Base-by-base conservation (phyloP, 1,140 invertebrate genomes). In the Sipha flava region DNA sequence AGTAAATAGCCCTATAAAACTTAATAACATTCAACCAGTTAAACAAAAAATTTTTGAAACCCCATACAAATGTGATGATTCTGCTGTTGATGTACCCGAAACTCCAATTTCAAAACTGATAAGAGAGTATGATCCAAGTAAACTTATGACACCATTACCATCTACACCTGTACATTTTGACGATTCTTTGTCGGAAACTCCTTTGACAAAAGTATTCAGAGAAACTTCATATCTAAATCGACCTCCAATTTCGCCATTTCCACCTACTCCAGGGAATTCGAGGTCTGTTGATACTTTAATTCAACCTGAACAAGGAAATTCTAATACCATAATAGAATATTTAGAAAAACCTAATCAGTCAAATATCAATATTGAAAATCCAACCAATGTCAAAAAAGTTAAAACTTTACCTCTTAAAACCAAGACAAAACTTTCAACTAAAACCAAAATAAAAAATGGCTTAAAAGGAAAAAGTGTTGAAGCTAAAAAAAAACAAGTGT, bases 171-270 rank as follows among this genome's bases (percentile, higher is more conserved):
- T n/a, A 34, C 47, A 77, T 57, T 34, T 3, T 57, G 72, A 77
- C 18, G 72, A 77, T 23, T 54, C 72, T 23, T 37, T 75, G 3
- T 57, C 31, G 9, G 72, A 77, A 77, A 77, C 72, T 6, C 72
- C 72, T 14, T 18, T 77, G 7, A 57, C 72, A 26, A 77, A 77
- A 59, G 16, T 77, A 54, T 77, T 77, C 14, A 34, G 72, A 40
- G 72, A 77, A 77, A 77, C 72, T 3, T 77, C 72, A 37, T 57
- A 77, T 57, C 57, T 77, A 57, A 77, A 77, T 59, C 52, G 72
- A 18, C 72, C 72, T 1, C 72, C 49, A 18, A 77, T 77, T 40
- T 77, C 72, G 14, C 72, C 72, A 77, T 57, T 77, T 77, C 72
- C 72, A 43, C 72, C 72, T 57, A 77, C 72, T 23, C 72, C 72